Evolutionary conservation across 2,888 invertebrate species (phyloP).

Genomic region (Drosophila seclusa): DNA sequence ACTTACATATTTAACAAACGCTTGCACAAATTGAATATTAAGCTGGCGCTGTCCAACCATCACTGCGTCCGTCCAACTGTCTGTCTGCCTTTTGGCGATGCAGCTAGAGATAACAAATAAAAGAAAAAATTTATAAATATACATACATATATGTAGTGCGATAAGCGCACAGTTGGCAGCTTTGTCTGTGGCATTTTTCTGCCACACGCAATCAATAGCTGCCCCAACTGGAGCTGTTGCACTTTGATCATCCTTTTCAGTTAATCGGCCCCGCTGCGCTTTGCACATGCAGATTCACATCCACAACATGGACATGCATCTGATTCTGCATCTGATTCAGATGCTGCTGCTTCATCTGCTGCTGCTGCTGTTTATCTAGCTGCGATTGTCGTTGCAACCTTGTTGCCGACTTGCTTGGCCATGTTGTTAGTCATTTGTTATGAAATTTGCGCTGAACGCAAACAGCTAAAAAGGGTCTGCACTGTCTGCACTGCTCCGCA

Average conservation of each 20-base stretch:
- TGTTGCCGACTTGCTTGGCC: slow-evolving; percentile 53
- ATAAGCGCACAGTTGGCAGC: slow-evolving; percentile 66
- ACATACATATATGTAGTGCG: slow-evolving; percentile 20
- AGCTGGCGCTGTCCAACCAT: slow-evolving; percentile 54
- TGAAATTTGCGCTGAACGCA: slow-evolving; percentile 62
- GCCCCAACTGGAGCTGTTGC: slow-evolving; percentile 56
- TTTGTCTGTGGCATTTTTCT: slow-evolving; percentile 42
- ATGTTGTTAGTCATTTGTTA: slow-evolving; percentile 79
- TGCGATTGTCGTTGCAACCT: slow-evolving; percentile 61
- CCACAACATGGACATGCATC: slow-evolving; percentile 54
- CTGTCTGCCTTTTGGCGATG: slow-evolving; percentile 45
- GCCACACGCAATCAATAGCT: slow-evolving; percentile 76
- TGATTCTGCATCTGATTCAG: slow-evolving; percentile 41
- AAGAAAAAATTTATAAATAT: slow-evolving; percentile 37
- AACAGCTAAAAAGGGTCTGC: slow-evolving; percentile 62
- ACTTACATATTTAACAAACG: slow-evolving; percentile 63
- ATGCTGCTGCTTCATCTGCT: slow-evolving; percentile 14
- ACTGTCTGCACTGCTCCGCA: slow-evolving; percentile 11
- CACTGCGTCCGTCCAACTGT: not conserved
- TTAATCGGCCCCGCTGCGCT: slow-evolving; percentile 74
- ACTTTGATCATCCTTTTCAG: slow-evolving; percentile 77
- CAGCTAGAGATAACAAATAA: slow-evolving; percentile 50
- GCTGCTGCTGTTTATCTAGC: slow-evolving; percentile 64
- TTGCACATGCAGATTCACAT: slow-evolving; percentile 60
- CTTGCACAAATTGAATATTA: slow-evolving; percentile 77